Evolutionary conservation across 2,113 vertebrate species (phyloP), one percentile per base, ranked within the genome.

Genomic region (Bubo scandiacus): DNA sequence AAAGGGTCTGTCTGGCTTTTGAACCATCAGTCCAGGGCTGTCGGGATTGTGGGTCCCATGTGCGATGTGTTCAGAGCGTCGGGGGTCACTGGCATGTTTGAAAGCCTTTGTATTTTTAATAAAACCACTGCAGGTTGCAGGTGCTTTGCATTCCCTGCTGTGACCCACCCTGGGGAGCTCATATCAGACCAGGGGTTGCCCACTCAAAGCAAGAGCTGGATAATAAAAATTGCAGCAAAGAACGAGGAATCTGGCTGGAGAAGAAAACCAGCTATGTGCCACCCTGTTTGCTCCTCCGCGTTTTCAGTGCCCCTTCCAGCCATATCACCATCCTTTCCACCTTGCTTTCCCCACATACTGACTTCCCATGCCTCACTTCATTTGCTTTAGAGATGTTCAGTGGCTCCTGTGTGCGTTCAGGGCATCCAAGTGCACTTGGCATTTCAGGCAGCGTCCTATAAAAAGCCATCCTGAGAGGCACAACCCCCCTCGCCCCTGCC

Each of bases 21-120:
- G 1, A 84, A 81, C 7, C 0, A 2, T 20, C 36, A 1, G 11
- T 20, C 25, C 2, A 5, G 75, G 23, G n/a, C 67, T 58, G 32
- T 4, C 2, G 22, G 90, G 70, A 10, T 40, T 4, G 77, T 0
- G 25, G 72, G 29, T 72, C 20, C 88, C 9, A 29, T 10, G 26
- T 43, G 84, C 0, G 29, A 14, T 27, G 62, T 1, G 11, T 40
- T 71, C 1, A 3, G 83, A n/a, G 62, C 1, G 0, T 8, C 2
- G 5, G 29, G 54, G 36, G 23, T 13, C n/a, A 68, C 47, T 30
- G 91, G 72, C 74, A 77, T 86, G 84, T 75, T 62, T n/a, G 65
- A 32, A 93, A 96, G 68, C 75, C 67, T 94, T 84, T 1, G 0
- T 92, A n/a, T 96, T 94, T 96, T 93, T 94, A 97, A 97, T 97